phyloP scores from a whole-genome alignment of 2,797 vertebrate species.

The Amniataba percoides region DNA sequence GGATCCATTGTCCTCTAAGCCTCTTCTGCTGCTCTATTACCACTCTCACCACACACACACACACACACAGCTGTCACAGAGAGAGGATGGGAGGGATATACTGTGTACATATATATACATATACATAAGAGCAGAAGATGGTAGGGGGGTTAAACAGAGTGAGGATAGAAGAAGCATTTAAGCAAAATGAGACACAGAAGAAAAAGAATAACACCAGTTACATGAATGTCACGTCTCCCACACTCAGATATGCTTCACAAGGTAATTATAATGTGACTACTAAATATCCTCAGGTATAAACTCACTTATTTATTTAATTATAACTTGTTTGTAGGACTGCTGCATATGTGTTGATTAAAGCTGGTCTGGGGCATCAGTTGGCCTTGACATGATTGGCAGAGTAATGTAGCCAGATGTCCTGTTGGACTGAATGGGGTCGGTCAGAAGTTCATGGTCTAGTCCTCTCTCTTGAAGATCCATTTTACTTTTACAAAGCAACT shows the following conservation, averaged over 20 bases:
- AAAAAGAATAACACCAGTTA: conserved; percentile 4
- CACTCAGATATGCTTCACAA: not conserved
- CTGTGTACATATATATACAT: not conserved
- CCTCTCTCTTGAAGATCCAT: no score
- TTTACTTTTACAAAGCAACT: no score
- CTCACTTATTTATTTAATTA: not conserved
- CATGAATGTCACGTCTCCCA: not conserved
- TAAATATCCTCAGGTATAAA: not conserved
- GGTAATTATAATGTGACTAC: not conserved
- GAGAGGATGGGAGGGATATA: not conserved
- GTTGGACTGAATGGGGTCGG: not conserved
- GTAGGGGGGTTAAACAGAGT: not conserved
- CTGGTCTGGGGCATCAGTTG: not conserved
- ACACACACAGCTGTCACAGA: conserved; percentile 20
- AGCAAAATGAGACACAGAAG: not conserved
- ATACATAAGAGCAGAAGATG: not conserved
- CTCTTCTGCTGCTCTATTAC: conserved; percentile 68
- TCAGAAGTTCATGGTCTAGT: not conserved
- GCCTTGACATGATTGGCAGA: not conserved
- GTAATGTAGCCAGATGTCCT: not conserved
- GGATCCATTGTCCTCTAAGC: conserved; percentile 63
- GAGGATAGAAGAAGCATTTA: not conserved
- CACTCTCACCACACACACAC: conserved; percentile 14
- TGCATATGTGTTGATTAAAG: no score
- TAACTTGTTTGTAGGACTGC: not conserved